Evolutionary conservation across 2,888 invertebrate species (phyloP), one percentile per base, ranked within the genome.

Genomic region (Escarpia spicata): DNA sequence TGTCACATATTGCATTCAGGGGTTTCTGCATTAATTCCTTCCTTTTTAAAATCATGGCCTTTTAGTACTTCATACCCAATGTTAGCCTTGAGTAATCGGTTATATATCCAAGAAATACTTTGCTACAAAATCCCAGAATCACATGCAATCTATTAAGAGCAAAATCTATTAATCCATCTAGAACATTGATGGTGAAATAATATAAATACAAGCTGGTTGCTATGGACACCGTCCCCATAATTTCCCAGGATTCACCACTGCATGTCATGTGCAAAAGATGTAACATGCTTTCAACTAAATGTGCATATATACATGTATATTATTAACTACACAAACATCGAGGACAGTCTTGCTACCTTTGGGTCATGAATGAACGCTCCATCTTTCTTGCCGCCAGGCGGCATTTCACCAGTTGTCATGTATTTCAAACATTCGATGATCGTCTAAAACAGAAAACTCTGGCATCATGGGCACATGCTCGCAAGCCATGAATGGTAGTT

Each of bases 361-460:
- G 99, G 99, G 97, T 99, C 99, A 96, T 99, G 98, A 43, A 99
- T 97, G 97, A 99, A 99, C 1, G 97, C 96, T 37, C 96, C 96
- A 58, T 98, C 97, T 94, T 97, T 97, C 8, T 97, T 97, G 93
- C 96, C 96, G 75, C 98, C 98, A 0, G 98, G 98, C 1, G 99
- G 99, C 96, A 98, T 97, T 94, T 99, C 98, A 0, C 99, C 99
- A 0, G 99, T 98, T 31, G 98, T 97, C 2, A 98, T 98, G 97
- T 98, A 99, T 95, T 98, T 98, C 52, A 99, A 97, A 93, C 98
- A 98, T 97, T 99, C 99, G 94, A 99, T 99, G 90, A 99, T 98
- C 0, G 99, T 99, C 97, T 97, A 95, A n/a, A 96, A 92, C 19
- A 92, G 92, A 92, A 31, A 37, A 19, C 26, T 37, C 52, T 52